Evolutionary conservation across 2,113 vertebrate species (phyloP), one percentile per base, ranked within the genome.

Genomic region (Damaliscus lunatus): DNA sequence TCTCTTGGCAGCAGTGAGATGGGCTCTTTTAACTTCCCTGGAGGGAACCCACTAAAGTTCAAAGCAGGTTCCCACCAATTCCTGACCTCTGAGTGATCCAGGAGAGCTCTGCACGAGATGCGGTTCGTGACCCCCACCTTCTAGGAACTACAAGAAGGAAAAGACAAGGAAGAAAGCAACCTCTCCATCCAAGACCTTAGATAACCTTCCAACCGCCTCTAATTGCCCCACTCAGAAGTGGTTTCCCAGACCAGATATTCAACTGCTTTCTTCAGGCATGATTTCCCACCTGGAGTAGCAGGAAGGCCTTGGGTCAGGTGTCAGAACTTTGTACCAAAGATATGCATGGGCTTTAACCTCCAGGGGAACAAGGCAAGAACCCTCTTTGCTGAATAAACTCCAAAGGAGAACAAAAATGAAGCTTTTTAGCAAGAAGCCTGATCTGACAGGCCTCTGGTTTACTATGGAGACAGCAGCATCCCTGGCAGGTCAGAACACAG

Each of bases 1-100:
- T 98, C 94, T 91, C 93, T 86, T 55, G 86, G 88, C 21, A 97
- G 91, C n/a, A 29, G 29, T 33, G 48, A 91, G 53, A 96, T 78
- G 43, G 31, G 62, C 55, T 81, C 78, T 89, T 52, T 53, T 7
- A 62, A 52, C 67, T 81, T 95, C 50, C 67, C 85, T 67, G 78
- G 82, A 97, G 88, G 90, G 81, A 94, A 50, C 29, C 53, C 15
- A 53, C 88, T 90, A 10, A 98, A 95, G 78, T 94, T 82, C 40
- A 86, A 83, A 67, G 48, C 13, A 13, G 43, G 83, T 31, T 33
- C 52, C 55, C 67, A 57, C 88, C 78, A 62, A 57, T 31, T 25
- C 67, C 53, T 29, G 40, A 67, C 74, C 40, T 77, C 82, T 89
- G 50, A 71, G 14, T 78, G 78, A 78, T 96, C 60, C 43, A 71